Conservation (phyloP, 1,140 invertebrate species). For the Nomia melanderi region DNA sequence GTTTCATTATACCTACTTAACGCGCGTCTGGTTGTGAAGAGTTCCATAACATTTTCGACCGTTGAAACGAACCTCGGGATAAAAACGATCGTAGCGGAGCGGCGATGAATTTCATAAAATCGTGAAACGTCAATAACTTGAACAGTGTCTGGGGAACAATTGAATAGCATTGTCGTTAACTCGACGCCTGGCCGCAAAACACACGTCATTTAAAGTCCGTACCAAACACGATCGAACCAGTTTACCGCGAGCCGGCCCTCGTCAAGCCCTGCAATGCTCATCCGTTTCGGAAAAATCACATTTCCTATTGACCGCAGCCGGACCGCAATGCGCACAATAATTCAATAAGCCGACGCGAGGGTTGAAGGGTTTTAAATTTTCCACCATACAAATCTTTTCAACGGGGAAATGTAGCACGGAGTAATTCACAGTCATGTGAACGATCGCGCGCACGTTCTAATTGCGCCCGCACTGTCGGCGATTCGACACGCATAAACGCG, state of each 20-base stretch:
- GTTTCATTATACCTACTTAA: no score
- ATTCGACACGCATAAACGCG: background rate
- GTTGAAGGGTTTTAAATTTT: slow-evolving; percentile 36
- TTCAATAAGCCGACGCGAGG: slow-evolving; percentile 28
- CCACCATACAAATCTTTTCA: slow-evolving; percentile 36
- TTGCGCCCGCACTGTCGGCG: slow-evolving; percentile 7
- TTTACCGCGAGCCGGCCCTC: background rate
- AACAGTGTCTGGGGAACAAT: background rate
- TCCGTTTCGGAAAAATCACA: slow-evolving; percentile 34
- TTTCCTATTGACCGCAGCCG: slow-evolving; percentile 24
- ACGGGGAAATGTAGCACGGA: slow-evolving; percentile 12
- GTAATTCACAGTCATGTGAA: slow-evolving; percentile 14
- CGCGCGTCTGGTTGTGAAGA: no score
- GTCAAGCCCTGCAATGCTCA: slow-evolving; percentile 20
- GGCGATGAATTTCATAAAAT: no score
- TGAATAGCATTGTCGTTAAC: background rate
- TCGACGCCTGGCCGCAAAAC: background rate
- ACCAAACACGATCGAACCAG: slow-evolving; percentile 1
- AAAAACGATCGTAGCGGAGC: no score
- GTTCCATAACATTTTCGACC: no score
- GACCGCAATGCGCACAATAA: slow-evolving; percentile 24
- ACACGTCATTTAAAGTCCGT: background rate
- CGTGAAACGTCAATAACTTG: background rate
- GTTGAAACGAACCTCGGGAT: no score
- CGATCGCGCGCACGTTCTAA: slow-evolving; percentile 12